These are phyloP conservation scores for Beris morrisii DNA, from an alignment of 2,888 invertebrate species.

Conservation along the genomic window DNA sequence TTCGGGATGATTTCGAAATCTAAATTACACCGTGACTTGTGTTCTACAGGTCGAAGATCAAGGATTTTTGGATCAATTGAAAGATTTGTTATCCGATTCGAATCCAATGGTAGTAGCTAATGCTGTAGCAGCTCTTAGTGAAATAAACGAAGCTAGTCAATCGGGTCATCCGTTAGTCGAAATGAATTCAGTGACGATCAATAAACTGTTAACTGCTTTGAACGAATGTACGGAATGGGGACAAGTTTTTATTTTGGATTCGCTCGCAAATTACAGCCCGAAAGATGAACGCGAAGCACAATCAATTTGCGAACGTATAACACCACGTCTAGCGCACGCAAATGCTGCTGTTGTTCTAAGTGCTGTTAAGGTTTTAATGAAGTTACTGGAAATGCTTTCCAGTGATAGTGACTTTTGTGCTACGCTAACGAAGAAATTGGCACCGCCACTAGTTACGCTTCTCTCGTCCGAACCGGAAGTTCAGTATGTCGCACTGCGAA, in stretches of 20 bases:
- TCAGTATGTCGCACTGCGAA: slow-evolving; percentile 96
- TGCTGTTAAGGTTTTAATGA: slow-evolving; percentile 97
- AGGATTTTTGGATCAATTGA: slow-evolving; percentile 95
- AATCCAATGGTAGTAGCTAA: slow-evolving; percentile 99
- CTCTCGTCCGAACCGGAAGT: slow-evolving; percentile 98
- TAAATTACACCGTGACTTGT: background rate
- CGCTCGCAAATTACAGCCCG: slow-evolving; percentile 94
- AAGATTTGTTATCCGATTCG: slow-evolving; percentile 96
- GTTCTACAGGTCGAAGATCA: slow-evolving; percentile 60
- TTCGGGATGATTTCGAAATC: background rate
- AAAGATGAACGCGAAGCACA: slow-evolving; percentile 97
- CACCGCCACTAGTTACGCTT: slow-evolving; percentile 97
- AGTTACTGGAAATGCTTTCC: slow-evolving; percentile 95
- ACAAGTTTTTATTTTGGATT: slow-evolving; percentile 97
- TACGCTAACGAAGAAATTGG: slow-evolving; percentile 92
- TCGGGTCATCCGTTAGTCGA: slow-evolving; percentile 91
- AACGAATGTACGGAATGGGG: slow-evolving; percentile 99
- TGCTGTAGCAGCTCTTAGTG: slow-evolving; percentile 96
- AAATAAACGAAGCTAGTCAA: slow-evolving; percentile 96
- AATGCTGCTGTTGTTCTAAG: slow-evolving; percentile 99
- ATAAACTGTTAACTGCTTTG: slow-evolving; percentile 95
- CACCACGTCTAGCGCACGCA: slow-evolving; percentile 95
- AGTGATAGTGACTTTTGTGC: slow-evolving; percentile 92
- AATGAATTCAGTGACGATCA: slow-evolving; percentile 97
- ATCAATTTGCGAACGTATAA: slow-evolving; percentile 96